Base-by-base conservation (phyloP, 2,113 vertebrate genomes). In the Eurypyga helias region DNA sequence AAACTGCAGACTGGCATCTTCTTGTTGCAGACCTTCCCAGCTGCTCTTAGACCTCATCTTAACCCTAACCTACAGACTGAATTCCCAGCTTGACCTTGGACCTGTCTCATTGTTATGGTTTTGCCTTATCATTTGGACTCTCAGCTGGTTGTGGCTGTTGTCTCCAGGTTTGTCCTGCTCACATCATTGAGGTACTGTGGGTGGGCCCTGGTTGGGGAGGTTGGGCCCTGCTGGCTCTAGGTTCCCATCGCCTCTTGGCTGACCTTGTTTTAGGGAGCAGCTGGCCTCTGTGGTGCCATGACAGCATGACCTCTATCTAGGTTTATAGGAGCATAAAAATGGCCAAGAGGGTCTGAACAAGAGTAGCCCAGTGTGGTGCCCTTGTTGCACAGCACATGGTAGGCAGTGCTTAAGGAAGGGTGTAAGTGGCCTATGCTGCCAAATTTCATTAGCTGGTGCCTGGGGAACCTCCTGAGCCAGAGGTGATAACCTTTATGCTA, bases 111-210 rank as follows among this genome's bases (percentile, higher is more conserved):
- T 2, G 1, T 26, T 0, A 0, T 13, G 10, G 14, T 29, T 1
- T 54, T 64, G 29, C 34, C 21, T 76, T 28, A 7, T 54, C 38
- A 28, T 17, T 19, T 43, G 71, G 11, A 49, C 14, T 89, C 14
- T 18, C 2, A 1, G 21, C 43, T 76, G 62, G 4, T 25, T 76
- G 80, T 8, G 4, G n/a, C 4, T 5, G 0, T 64, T 1, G 0
- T 61, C 52, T 87, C 48, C 48, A 94, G 72, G 66, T 93, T 72
- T 80, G 90, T 91, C 19, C 10, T 83, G 13, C 21, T 83, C 18
- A 6, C 14, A 9, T 80, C 13, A 2, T 58, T 72, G 8, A 11
- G 25, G 8, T 13, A 10, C 10, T 64, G 24, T 54, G 61, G 61
- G 4, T 43, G 49, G 16, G 36, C 14, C 5, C 2, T 67, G 23